Percentiles rank a stretch among this genome's conserved stretches.
Evolutionary conservation across 2,797 vertebrate species (phyloP).

Genomic region (Lutjanus argentimaculatus): DNA sequence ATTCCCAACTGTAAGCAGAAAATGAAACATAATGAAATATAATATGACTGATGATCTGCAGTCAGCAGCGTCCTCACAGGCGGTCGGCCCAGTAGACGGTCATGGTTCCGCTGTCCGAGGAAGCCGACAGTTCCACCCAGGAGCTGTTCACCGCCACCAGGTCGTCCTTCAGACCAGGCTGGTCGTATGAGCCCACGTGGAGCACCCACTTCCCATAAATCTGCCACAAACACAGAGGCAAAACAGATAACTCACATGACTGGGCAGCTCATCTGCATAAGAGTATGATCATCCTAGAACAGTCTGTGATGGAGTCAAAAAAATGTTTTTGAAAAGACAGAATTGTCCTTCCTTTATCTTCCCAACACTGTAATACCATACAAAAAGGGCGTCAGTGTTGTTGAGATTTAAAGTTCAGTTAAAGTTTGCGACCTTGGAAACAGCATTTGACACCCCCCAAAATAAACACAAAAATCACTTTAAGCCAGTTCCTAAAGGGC

Average conservation of each 20-base stretch:
- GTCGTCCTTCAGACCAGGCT: constrained; percentile 70
- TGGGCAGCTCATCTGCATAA: background rate
- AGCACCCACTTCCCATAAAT: constrained; percentile 84
- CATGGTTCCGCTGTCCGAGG: constrained; percentile 66
- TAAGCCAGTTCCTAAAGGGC: background rate
- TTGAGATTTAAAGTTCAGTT: background rate
- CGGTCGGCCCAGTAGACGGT: constrained; percentile 82
- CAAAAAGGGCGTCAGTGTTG: background rate
- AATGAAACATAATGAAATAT: background rate
- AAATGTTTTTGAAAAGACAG: background rate
- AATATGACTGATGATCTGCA: background rate
- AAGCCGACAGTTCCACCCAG: constrained; percentile 78
- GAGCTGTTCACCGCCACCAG: constrained; percentile 72
- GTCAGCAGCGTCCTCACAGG: constrained; percentile 64
- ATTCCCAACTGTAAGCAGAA: background rate
- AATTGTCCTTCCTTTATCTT: background rate
- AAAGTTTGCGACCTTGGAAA: background rate
- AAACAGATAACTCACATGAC: constrained; percentile 7
- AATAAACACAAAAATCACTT: background rate
- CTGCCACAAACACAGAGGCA: constrained; percentile 48
- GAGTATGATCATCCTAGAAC: background rate
- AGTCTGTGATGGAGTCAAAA: background rate
- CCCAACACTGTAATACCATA: background rate
- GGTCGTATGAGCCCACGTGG: constrained; percentile 76
- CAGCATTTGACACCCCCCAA: background rate